Evolutionary conservation across 2,888 invertebrate genomes (phyloP).

Genomic region (Melipona beecheii): DNA sequence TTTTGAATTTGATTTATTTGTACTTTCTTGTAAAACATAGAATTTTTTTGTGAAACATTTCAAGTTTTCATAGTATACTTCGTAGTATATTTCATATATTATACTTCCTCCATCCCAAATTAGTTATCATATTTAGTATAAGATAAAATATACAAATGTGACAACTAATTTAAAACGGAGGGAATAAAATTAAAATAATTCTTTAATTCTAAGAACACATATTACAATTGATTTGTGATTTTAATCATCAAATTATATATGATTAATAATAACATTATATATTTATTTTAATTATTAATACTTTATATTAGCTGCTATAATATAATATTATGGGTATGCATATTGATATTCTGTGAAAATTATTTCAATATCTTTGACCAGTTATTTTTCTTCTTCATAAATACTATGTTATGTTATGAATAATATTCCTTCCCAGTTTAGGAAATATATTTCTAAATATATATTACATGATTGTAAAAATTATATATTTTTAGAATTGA

Average conservation of each 20-base stretch:
- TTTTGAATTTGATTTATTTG: neutral
- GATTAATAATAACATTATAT: neutral
- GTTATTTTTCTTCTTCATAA: neutral
- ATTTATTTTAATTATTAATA: conserved; percentile 11
- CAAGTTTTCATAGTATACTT: no score
- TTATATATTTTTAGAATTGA: neutral
- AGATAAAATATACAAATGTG: no score
- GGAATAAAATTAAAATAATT: neutral
- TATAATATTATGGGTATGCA: neutral
- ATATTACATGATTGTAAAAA: neutral
- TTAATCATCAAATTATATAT: neutral
- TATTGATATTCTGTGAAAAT: conserved; percentile 2
- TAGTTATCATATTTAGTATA: no score
- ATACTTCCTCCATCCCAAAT: no score
- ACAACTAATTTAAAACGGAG: neutral
- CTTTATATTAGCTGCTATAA: conserved; percentile 21
- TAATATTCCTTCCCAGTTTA: neutral
- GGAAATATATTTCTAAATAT: neutral
- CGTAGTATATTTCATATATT: no score
- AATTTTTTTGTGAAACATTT: neutral
- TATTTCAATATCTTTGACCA: neutral
- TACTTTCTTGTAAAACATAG: neutral
- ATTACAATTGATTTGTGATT: neutral
- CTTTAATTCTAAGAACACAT: neutral
- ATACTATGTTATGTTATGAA: conserved; percentile 8